Evolutionary conservation across 2,797 vertebrate genomes (phyloP).

Genomic region (Moxostoma hubbsi): DNA sequence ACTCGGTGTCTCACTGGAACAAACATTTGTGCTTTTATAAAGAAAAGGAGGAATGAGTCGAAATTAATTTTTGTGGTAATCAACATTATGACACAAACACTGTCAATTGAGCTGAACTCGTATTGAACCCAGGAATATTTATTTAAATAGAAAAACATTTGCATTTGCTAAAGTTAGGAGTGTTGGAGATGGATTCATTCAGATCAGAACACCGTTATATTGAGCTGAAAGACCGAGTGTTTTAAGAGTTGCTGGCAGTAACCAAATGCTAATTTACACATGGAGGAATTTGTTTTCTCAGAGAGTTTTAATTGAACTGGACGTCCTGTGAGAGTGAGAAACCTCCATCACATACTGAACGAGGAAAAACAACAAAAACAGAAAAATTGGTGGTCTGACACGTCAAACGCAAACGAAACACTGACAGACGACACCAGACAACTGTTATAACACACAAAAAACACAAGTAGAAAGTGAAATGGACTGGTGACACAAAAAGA

Average conservation of each 20-base stretch:
- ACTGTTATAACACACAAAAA: not conserved
- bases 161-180: too few relatives aligned
- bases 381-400: not conserved
- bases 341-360: not conserved
- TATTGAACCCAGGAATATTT: too few relatives aligned
- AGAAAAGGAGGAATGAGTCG: too few relatives aligned
- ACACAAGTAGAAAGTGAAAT: not conserved
- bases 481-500: not conserved
- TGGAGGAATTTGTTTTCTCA: conserved; percentile 49
- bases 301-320: conserved; percentile 9
- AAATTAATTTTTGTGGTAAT: too few relatives aligned
- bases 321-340: not conserved
- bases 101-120: too few relatives aligned
- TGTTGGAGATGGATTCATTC: too few relatives aligned
- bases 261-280: conserved; percentile 51
- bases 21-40: too few relatives aligned
- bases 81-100: too few relatives aligned
- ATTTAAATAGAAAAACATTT: too few relatives aligned
- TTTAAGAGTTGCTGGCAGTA: conserved; percentile 27
- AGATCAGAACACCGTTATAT: conserved; percentile 12
- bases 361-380: not conserved
- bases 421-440: not conserved
- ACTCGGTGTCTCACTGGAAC: too few relatives aligned
- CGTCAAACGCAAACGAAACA: not conserved
- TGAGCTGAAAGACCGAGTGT: conserved; percentile 12